Evolutionary conservation across 2,797 vertebrate genomes (phyloP).

Genomic region (Lates japonicus): DNA sequence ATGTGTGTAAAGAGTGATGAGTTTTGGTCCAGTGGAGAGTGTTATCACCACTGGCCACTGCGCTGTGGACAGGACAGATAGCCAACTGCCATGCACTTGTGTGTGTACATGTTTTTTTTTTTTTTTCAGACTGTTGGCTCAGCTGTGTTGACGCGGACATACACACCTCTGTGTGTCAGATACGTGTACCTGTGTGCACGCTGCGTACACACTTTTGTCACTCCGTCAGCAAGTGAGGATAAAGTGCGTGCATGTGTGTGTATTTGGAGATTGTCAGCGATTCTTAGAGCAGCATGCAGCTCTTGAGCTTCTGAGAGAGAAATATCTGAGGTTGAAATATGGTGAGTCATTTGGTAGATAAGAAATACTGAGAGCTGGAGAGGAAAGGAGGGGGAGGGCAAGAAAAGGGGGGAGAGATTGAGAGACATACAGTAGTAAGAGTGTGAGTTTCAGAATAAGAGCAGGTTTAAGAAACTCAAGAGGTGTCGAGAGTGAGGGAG

Average conservation of each 20-base stretch:
- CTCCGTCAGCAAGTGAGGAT: constrained; percentile 44
- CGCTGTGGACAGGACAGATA: constrained; percentile 76
- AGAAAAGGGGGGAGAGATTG: not conserved
- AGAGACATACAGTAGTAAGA: constrained; percentile 27
- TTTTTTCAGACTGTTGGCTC: constrained; percentile 72
- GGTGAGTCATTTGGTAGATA: constrained; percentile 71
- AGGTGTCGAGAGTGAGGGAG: constrained; percentile 29
- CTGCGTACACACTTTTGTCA: constrained; percentile 29
- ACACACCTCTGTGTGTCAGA: constrained; percentile 52
- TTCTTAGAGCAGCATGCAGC: constrained; percentile 61
- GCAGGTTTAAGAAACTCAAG: constrained; percentile 25
- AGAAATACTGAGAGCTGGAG: too few species aligned
- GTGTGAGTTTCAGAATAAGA: constrained; percentile 44
- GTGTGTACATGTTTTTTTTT: constrained; percentile 10
- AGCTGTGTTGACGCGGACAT: constrained; percentile 67
- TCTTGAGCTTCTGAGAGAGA: constrained; percentile 60
- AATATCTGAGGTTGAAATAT: constrained; percentile 70
- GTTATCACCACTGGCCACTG: constrained; percentile 77
- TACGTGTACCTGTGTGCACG: constrained; percentile 41
- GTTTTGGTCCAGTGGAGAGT: constrained; percentile 72
- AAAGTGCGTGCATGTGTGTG: constrained; percentile 14
- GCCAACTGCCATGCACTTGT: constrained; percentile 51
- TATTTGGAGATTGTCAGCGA: constrained; percentile 61
- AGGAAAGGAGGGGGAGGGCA: too few species aligned
- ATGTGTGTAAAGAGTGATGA: constrained; percentile 61